These are phyloP conservation scores for Tetragnatha versicolor DNA, from an alignment of 1,140 invertebrate genomes.

Conservation along the genomic window DNA sequence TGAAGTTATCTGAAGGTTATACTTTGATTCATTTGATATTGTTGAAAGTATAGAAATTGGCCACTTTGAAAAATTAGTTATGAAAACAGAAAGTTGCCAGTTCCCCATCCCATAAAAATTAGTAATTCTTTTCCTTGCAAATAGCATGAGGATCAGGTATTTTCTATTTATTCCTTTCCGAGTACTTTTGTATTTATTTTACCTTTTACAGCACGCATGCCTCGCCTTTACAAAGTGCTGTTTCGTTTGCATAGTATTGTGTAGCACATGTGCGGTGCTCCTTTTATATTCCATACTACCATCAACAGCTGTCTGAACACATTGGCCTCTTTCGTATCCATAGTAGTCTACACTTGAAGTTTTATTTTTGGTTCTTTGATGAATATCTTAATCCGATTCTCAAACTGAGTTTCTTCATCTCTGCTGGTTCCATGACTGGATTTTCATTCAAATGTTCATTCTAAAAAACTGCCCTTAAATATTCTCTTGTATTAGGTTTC, in stretches of 20 bases:
- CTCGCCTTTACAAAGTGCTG: slow-evolving; percentile 32
- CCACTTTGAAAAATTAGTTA: slow-evolving; percentile 40
- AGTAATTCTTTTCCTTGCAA: slow-evolving; percentile 37
- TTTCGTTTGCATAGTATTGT: slow-evolving; percentile 46
- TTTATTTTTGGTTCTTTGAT: too few species aligned
- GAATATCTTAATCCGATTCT: too few species aligned
- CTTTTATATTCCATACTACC: neutral
- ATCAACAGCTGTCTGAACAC: neutral
- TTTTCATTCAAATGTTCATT: too few species aligned
- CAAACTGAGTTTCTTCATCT: too few species aligned
- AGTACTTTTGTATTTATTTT: slow-evolving; percentile 42
- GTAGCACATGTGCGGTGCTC: slow-evolving; percentile 37
- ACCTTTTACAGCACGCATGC: slow-evolving; percentile 53
- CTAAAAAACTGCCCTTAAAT: too few species aligned
- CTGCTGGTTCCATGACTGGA: too few species aligned
- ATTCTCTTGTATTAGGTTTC: too few species aligned
- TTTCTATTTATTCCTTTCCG: slow-evolving; percentile 3
- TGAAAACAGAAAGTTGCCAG: slow-evolving; percentile 48
- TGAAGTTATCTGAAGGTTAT: too few species aligned
- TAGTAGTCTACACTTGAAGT: neutral
- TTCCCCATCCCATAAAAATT: slow-evolving; percentile 38
- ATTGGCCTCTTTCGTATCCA: neutral
- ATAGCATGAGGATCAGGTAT: slow-evolving; percentile 45
- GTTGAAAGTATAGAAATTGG: slow-evolving; percentile 28
- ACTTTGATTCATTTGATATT: too few species aligned